Evolutionary conservation across 2,888 invertebrate genomes (phyloP), one percentile per base, ranked within the genome.

Genomic region (Alcis repandata): DNA sequence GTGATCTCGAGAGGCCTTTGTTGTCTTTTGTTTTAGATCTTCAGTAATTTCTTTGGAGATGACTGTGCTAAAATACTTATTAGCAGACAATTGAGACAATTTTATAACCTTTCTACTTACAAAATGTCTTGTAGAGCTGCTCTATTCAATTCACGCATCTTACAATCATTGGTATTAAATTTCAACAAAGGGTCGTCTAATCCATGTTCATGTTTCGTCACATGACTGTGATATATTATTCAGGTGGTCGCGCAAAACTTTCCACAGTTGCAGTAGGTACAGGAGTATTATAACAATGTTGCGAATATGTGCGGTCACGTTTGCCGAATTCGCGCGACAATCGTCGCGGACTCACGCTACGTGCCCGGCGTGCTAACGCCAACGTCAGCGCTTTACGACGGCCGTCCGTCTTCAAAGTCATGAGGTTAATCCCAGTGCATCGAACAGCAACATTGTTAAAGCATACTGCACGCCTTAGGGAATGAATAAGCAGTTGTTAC

Each of bases 291-390:
- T 78, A 77, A 88, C 88, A 89, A 86, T 88, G 89, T 90, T 85
- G 89, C 87, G 81, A 88, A 88, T 82, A 82, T 79, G 79, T 77
- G 75, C 41, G 51, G 53, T 48, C 33, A 19, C 70, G 70, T 63
- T 76, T 65, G 74, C 81, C 85, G 80, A 89, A 89, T 86, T 83
- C 74, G 84, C 77, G 80, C 75, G 79, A 81, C 85, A 79, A 66
- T 57, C 77, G 80, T 75, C 72, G 69, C 76, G 73, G 56, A 48
- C 71, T 75, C 69, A 52, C 46, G 75, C 60, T 48, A 65, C 91
- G 89, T 88, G 88, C 74, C 72, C 43, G 45, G 86, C 77, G 68
- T 90, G 75, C 78, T 63, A 77, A 86, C 69, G 49, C 67, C 61
- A 59, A 63, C 72, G 73, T 67, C 74, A 69, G 73, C 63, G 63